Conservation (phyloP, 2,797 vertebrate genomes). For the Lateolabrax maculatus region DNA sequence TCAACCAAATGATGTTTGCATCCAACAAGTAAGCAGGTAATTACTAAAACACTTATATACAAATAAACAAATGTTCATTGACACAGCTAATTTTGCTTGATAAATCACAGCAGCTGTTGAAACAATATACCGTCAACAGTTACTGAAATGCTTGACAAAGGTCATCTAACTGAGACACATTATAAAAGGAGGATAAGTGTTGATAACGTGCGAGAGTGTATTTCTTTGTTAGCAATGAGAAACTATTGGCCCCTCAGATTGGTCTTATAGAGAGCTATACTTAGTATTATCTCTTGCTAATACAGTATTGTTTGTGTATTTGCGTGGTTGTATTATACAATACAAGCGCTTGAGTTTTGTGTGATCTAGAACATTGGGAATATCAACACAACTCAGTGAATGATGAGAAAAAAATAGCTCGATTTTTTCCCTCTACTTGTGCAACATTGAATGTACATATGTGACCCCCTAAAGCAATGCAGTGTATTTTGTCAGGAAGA, state of each 20-base stretch:
- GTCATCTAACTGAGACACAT: constrained; percentile 7
- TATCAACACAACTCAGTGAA: constrained; percentile 11
- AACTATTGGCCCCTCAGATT: not conserved
- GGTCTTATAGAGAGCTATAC: not conserved
- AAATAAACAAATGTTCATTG: not conserved
- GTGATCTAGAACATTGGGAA: constrained; percentile 14
- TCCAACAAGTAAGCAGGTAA: not conserved
- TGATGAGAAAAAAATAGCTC: not conserved
- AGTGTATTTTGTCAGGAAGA: constrained; percentile 8
- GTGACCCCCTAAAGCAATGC: not conserved
- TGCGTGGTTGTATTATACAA: not conserved
- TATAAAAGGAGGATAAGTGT: not conserved
- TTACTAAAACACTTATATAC: not conserved
- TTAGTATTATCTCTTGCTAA: not conserved
- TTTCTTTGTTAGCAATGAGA: not conserved
- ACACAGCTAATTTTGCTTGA: not conserved
- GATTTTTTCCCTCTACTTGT: not conserved
- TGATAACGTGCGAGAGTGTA: not conserved
- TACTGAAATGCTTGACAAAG: not conserved
- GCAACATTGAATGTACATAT: not conserved
- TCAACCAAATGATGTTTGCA: not conserved
- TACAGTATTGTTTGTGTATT: not conserved
- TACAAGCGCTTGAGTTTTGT: not conserved
- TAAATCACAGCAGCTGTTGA: not conserved
- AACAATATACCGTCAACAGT: not conserved